Conservation (phyloP, 2,797 vertebrate genomes). For the Avahi laniger region DNA sequence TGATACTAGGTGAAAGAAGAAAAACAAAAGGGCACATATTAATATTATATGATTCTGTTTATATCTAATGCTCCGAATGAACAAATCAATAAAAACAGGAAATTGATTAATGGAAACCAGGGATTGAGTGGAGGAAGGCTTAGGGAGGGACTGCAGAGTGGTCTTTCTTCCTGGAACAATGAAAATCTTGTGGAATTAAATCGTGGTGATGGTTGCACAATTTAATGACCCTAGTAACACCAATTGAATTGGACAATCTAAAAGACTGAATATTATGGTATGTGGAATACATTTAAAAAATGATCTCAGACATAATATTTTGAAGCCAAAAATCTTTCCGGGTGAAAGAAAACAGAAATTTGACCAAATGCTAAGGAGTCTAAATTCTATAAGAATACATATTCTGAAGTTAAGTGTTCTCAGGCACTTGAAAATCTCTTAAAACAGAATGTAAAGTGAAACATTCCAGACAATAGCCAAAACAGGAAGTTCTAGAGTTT, state of each 20-base stretch:
- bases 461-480: not conserved
- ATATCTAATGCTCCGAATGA: not conserved
- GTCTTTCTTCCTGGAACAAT: not conserved
- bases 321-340: not conserved
- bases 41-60: not conserved
- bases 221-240: not conserved
- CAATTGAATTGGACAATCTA: not conserved
- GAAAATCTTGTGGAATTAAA: not conserved
- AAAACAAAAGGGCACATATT: not conserved
- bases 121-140: no score
- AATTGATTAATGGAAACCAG: not conserved
- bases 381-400: not conserved
- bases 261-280: not conserved
- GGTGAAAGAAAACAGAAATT: not conserved
- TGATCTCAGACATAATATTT: not conserved
- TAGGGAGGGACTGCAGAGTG: not conserved
- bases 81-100: not conserved
- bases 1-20: not conserved
- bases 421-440: not conserved
- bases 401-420: not conserved
- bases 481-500: not conserved
- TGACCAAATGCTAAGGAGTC: not conserved
- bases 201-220: not conserved
- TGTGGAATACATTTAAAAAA: not conserved
- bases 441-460: not conserved